Evolutionary conservation across 92 coral and sea anemone genomes (phyloP).

Genomic region (Nematostella vectensis): DNA sequence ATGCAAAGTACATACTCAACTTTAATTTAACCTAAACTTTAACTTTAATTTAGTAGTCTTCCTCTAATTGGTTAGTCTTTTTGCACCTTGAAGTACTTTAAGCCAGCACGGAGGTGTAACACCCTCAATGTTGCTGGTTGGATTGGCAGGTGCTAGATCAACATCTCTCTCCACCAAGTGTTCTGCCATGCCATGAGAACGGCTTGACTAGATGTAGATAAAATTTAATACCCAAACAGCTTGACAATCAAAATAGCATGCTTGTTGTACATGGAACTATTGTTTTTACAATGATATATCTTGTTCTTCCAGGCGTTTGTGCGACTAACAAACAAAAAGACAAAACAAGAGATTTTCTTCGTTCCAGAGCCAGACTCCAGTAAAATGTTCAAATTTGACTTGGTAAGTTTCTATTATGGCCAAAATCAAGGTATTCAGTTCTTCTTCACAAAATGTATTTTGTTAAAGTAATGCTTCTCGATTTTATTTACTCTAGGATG

Average conservation of each 20-base stretch:
- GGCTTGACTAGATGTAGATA: slow-evolving; percentile 75
- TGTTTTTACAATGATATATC: too few species aligned
- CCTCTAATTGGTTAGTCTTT: not conserved
- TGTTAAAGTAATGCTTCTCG: not conserved
- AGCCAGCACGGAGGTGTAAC: slow-evolving; percentile 9
- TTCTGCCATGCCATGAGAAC: slow-evolving; percentile 47
- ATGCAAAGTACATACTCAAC: too few species aligned
- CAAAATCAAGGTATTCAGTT: not conserved
- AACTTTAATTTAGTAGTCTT: not conserved
- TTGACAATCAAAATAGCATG: too few species aligned
- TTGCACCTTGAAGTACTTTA: not conserved
- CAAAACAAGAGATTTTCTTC: slow-evolving; percentile 91
- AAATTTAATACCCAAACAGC: slow-evolving; percentile 13
- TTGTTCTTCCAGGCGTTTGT: slow-evolving; percentile 62
- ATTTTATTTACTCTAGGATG: slow-evolving; percentile 43
- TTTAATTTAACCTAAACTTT: too few species aligned
- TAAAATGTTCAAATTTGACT: slow-evolving; percentile 86
- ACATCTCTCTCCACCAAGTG: slow-evolving; percentile 84
- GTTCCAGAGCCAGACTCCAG: slow-evolving; percentile 90
- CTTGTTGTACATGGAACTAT: too few species aligned
- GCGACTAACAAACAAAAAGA: slow-evolving; percentile 71
- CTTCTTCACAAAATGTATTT: slow-evolving; percentile 1
- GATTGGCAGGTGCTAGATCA: slow-evolving; percentile 41
- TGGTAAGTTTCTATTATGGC: slow-evolving; percentile 50
- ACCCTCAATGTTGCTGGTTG: slow-evolving; percentile 23